Conservation (phyloP, 2,113 vertebrate genomes). For the Ploceus nigricollis region DNA sequence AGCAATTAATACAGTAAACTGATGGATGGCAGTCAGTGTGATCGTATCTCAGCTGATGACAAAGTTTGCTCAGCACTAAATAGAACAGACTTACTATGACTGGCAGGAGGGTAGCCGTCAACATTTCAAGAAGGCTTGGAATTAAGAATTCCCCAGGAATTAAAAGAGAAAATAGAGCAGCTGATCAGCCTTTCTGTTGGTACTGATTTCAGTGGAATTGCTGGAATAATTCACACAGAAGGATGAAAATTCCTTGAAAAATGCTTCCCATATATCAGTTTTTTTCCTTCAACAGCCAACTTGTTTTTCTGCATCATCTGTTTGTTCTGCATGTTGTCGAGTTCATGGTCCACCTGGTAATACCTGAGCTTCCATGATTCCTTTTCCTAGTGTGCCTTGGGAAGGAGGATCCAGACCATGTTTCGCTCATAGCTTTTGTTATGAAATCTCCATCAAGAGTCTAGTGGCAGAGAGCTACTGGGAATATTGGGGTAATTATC, state of each 20-base stretch:
- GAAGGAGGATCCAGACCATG: background rate
- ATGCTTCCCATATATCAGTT: background rate
- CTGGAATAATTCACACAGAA: background rate
- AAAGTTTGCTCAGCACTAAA: constrained; percentile 48
- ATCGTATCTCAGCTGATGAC: constrained; percentile 45
- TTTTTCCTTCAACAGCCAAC: background rate
- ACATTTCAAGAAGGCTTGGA: constrained; percentile 27
- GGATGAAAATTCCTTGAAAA: constrained; percentile 7
- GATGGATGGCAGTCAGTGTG: constrained; percentile 38
- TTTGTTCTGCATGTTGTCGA: constrained; percentile 19
- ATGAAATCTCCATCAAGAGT: background rate
- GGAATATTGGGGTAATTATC: background rate
- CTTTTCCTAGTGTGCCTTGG: background rate
- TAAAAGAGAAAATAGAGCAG: background rate
- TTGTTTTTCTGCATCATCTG: background rate
- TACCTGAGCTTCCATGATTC: background rate
- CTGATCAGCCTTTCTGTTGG: background rate
- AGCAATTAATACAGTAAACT: constrained; percentile 34
- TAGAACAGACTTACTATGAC: constrained; percentile 12
- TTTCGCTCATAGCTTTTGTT: background rate
- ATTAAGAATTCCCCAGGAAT: constrained; percentile 7
- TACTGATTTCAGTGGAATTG: background rate
- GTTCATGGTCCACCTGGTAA: background rate
- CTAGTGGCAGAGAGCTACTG: constrained; percentile 20
- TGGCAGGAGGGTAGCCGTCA: constrained; percentile 7